Percentiles rank a stretch among this genome's conserved stretches.
Evolutionary conservation across 1,140 invertebrate species (phyloP).

Genomic region (Scaptomyza hsui): DNA sequence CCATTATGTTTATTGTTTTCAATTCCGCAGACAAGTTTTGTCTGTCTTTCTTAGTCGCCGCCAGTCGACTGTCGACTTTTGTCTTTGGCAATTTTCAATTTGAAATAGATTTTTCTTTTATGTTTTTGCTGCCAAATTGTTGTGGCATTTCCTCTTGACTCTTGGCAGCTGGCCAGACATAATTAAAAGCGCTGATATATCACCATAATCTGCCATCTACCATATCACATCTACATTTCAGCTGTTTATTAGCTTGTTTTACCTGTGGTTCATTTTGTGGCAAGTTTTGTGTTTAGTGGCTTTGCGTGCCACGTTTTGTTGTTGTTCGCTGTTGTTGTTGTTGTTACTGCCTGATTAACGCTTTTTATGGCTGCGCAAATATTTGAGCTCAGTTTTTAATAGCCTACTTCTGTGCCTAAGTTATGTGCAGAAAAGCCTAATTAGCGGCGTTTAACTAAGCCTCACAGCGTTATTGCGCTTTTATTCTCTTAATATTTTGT

Average conservation of each 20-base stretch:
- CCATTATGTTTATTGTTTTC: constrained; percentile 78
- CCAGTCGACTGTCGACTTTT: constrained; percentile 14
- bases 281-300: constrained; percentile 31
- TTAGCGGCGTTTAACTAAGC: constrained; percentile 77
- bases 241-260: constrained; percentile 21
- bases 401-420: constrained; percentile 41
- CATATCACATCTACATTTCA: not conserved
- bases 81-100: constrained; percentile 67
- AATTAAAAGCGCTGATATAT: constrained; percentile 56
- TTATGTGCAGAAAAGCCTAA: constrained; percentile 65
- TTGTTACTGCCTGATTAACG: constrained; percentile 45
- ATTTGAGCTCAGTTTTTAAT: constrained; percentile 71
- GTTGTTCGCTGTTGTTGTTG: not conserved
- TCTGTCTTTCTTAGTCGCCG: constrained; percentile 6
- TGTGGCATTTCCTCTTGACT: constrained; percentile 33
- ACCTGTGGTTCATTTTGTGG: constrained; percentile 35
- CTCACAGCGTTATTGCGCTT: constrained; percentile 25
- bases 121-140: constrained; percentile 33
- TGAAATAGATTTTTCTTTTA: constrained; percentile 73
- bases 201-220: not conserved
- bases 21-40: constrained; percentile 8
- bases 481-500: not conserved
- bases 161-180: constrained; percentile 55
- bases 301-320: constrained; percentile 36
- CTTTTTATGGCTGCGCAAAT: constrained; percentile 66